phyloP scores from a whole-genome alignment of 2,888 invertebrate genomes.

The Tinea trinotella region DNA sequence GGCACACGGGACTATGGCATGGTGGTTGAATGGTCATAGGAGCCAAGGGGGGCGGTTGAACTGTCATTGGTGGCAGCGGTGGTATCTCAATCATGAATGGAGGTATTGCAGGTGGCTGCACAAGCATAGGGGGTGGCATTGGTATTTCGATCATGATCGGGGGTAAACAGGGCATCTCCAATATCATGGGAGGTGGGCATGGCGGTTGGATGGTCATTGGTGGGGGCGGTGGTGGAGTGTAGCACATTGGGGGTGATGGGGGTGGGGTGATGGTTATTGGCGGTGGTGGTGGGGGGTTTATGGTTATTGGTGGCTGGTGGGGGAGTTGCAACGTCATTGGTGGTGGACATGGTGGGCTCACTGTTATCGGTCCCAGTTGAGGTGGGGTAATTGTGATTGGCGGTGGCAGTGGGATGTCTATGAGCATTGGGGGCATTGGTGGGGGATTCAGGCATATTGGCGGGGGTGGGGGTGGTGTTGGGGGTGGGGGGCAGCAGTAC shows the following conservation, averaged over 20 bases:
- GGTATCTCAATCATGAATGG: slow-evolving; percentile 54
- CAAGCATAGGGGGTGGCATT: slow-evolving; percentile 32
- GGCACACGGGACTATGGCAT: slow-evolving; percentile 39
- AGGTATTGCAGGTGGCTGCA: slow-evolving; percentile 52
- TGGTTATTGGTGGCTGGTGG: slow-evolving; percentile 40
- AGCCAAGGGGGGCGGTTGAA: slow-evolving; percentile 48
- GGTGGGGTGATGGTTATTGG: slow-evolving; percentile 32
- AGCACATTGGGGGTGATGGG: slow-evolving; percentile 35
- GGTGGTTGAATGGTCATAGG: slow-evolving; percentile 58
- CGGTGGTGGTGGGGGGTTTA: slow-evolving; percentile 33
- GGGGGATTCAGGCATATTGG: slow-evolving; percentile 45
- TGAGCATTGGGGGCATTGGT: slow-evolving; percentile 36
- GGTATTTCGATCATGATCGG: slow-evolving; percentile 31
- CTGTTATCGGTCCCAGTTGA: slow-evolving; percentile 41
- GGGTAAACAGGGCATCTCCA: slow-evolving; percentile 30
- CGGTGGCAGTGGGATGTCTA: slow-evolving; percentile 36
- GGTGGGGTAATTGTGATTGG: slow-evolving; percentile 43
- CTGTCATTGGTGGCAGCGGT: slow-evolving; percentile 48
- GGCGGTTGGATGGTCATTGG: slow-evolving; percentile 51
- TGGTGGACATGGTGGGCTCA: slow-evolving; percentile 45
- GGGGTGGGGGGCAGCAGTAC: slow-evolving; percentile 44
- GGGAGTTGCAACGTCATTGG: slow-evolving; percentile 47
- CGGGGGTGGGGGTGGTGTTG: slow-evolving; percentile 41
- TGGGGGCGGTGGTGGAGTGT: slow-evolving; percentile 44
- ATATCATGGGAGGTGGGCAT: slow-evolving; percentile 32